Conservation (phyloP, 2,797 vertebrate genomes). For the Lerista edwardsae region DNA sequence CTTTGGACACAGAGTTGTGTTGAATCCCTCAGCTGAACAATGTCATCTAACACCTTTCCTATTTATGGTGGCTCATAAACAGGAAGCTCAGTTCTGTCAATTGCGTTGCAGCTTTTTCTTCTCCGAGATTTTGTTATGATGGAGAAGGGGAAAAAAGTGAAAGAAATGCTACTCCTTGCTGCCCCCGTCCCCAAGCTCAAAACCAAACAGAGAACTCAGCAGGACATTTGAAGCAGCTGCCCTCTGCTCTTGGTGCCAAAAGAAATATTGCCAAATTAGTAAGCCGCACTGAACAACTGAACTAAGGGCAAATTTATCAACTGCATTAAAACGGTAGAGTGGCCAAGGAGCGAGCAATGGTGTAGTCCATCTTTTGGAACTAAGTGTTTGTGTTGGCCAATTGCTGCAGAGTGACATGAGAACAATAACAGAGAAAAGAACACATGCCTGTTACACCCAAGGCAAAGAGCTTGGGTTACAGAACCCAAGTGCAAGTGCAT, state of each 20-base stretch:
- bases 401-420: constrained; percentile 75
- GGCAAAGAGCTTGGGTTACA: constrained; percentile 77
- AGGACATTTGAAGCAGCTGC: constrained; percentile 78
- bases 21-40: constrained; percentile 83
- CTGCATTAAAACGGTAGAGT: constrained; percentile 76
- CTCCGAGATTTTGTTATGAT: constrained; percentile 78
- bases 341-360: constrained; percentile 69
- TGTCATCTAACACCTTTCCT: constrained; percentile 86
- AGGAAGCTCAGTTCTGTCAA: constrained; percentile 80
- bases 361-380: constrained; percentile 72
- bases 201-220: constrained; percentile 71
- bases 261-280: constrained; percentile 83
- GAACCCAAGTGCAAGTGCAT: constrained; percentile 78
- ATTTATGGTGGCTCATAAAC: constrained; percentile 86
- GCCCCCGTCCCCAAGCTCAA: constrained; percentile 29
- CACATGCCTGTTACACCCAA: constrained; percentile 78
- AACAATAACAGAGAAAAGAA: constrained; percentile 72
- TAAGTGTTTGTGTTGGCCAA: constrained; percentile 81
- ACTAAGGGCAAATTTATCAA: constrained; percentile 83
- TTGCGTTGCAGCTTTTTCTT: constrained; percentile 77
- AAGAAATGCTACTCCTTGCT: neutral
- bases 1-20: constrained; percentile 73
- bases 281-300: constrained; percentile 82
- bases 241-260: constrained; percentile 76
- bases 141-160: constrained; percentile 49